A percentile compares a stretch with the other conserved stretches of the same genome.
These are phyloP conservation scores for Stenolophus ochropezus DNA, from an alignment of 2,888 invertebrate species.

Conservation along the genomic window DNA sequence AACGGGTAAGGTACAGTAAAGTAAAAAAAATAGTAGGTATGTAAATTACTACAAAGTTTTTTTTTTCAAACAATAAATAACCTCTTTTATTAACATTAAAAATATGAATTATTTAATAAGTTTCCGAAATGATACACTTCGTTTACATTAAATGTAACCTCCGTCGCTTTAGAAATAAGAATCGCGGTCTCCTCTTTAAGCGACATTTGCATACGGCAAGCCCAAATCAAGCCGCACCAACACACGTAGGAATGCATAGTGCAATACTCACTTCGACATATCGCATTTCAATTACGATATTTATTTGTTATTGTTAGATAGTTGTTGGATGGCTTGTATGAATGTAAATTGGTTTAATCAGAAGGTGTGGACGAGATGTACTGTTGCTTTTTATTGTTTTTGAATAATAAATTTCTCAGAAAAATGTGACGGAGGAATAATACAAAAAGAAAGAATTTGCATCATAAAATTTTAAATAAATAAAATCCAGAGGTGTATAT, in stretches of 20 bases:
- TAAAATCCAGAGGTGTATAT: too few relatives aligned
- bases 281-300: slow-evolving; percentile 34
- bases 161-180: too few relatives aligned
- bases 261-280: slow-evolving; percentile 18
- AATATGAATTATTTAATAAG: too few relatives aligned
- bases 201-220: slow-evolving; percentile 47
- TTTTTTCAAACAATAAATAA: too few relatives aligned
- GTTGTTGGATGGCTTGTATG: not conserved
- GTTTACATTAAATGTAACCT: too few relatives aligned
- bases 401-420: not conserved
- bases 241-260: slow-evolving; percentile 5
- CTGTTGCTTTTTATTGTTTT: not conserved
- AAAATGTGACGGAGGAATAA: not conserved
- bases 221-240: slow-evolving; percentile 1
- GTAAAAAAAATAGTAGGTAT: too few relatives aligned
- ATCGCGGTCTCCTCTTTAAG: not conserved
- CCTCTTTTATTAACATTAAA: too few relatives aligned
- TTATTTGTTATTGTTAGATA: slow-evolving; percentile 11
- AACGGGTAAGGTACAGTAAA: too few relatives aligned
- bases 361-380: not conserved
- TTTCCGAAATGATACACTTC: too few relatives aligned
- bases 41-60: too few relatives aligned
- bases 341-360: not conserved
- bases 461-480: too few relatives aligned
- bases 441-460: not conserved